A percentile compares a stretch with the other conserved stretches of the same genome.
Evolutionary conservation across 2,888 invertebrate species (phyloP).

Genomic region (Tipula lateralis): DNA sequence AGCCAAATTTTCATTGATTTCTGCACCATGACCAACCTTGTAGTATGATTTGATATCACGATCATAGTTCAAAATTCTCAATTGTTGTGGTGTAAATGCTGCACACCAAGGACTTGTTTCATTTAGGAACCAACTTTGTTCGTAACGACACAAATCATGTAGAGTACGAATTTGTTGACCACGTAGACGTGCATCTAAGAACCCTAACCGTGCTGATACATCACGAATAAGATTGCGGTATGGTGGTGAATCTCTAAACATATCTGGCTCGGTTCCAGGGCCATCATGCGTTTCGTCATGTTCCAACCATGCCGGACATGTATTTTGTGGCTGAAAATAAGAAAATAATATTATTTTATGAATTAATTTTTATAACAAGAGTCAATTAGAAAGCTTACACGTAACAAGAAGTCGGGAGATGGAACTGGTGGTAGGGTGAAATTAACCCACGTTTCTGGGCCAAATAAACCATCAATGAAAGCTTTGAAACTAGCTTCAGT

Average conservation of each 20-base stretch:
- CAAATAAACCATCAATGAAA: constrained; percentile 57
- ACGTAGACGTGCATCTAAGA: background rate
- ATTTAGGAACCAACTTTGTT: no score
- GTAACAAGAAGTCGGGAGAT: constrained; percentile 31
- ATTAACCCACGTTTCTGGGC: constrained; percentile 41
- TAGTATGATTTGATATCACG: constrained; percentile 67
- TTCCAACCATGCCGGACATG: constrained; percentile 58
- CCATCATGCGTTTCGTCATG: constrained; percentile 52
- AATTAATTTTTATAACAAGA: no score
- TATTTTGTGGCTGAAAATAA: constrained; percentile 43
- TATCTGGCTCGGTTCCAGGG: constrained; percentile 44
- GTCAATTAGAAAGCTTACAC: no score
- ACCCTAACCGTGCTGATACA: constrained; percentile 50
- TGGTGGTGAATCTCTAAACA: constrained; percentile 40
- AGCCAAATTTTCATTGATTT: no score
- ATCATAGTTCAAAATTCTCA: constrained; percentile 62
- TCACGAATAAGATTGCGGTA: constrained; percentile 48
- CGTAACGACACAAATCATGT: background rate
- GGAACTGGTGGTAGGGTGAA: constrained; percentile 38
- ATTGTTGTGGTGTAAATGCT: constrained; percentile 61
- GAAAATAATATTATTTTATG: no score
- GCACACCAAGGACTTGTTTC: constrained; percentile 40
- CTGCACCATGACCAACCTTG: no score
- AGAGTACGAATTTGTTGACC: background rate
- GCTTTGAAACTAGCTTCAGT: constrained; percentile 58